Conservation (phyloP, 2,113 vertebrate genomes). For the Glareola pratincola region DNA sequence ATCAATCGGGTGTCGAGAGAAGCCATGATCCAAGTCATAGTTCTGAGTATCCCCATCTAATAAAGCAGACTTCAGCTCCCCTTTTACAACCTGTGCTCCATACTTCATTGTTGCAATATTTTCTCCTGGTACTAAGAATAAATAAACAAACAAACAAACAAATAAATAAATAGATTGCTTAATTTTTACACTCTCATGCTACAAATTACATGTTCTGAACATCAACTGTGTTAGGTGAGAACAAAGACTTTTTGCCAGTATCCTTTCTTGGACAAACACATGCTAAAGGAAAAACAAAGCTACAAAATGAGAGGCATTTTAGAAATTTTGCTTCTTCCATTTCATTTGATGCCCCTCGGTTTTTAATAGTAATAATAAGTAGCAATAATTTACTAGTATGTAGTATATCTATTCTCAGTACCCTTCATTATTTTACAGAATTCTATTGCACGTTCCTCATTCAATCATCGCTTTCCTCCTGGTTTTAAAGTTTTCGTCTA, state of each 20-base stretch:
- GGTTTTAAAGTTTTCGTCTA: not conserved
- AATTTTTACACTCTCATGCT: not conserved
- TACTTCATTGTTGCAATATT: slow-evolving; percentile 99
- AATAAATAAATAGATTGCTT: not conserved
- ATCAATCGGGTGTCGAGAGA: slow-evolving; percentile 94
- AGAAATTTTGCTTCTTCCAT: not conserved
- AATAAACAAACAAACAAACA: not conserved
- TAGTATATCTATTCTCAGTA: not conserved
- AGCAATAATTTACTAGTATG: not conserved
- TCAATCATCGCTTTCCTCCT: not conserved
- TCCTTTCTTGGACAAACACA: not conserved
- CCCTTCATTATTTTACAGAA: not conserved
- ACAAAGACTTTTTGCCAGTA: not conserved
- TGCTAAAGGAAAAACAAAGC: not conserved
- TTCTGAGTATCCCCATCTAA: slow-evolving; percentile 98
- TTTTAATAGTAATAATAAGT: not conserved
- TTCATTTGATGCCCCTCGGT: not conserved
- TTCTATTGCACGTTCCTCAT: not conserved
- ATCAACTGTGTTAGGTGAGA: not conserved
- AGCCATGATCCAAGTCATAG: slow-evolving; percentile 98
- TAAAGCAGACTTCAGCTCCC: slow-evolving; percentile 94
- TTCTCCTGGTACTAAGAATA: slow-evolving; percentile 88
- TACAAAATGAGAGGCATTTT: not conserved
- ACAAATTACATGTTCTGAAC: not conserved
- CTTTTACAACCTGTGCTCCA: slow-evolving; percentile 95